Conservation (phyloP, 2,113 vertebrate species). For the Saguinus midas region DNA sequence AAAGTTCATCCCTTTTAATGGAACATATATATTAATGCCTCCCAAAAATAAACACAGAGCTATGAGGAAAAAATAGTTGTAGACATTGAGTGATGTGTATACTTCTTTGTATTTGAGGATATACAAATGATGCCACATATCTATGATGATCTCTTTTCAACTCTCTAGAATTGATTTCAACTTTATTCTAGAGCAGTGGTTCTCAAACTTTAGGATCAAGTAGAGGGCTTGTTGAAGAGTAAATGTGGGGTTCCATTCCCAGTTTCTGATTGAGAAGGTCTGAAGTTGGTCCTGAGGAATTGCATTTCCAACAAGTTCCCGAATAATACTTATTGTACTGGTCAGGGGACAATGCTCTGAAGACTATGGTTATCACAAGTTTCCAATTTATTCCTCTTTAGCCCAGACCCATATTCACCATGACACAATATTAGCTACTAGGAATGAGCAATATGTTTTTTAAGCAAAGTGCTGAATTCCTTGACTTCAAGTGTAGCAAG, state of each 20-base stretch:
- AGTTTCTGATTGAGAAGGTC: background rate
- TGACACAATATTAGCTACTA: background rate
- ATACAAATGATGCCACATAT: background rate
- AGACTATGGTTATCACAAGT: background rate
- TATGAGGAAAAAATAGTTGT: background rate
- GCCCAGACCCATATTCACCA: background rate
- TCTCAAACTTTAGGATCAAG: background rate
- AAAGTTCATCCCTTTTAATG: background rate
- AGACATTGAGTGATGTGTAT: background rate
- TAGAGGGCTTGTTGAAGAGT: background rate
- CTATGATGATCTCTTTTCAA: background rate
- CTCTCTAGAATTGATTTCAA: background rate
- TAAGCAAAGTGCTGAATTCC: background rate
- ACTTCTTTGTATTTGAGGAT: background rate
- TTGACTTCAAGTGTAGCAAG: background rate
- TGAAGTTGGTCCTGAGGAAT: background rate
- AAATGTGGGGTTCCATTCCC: background rate
- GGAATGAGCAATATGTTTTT: background rate
- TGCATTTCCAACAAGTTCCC: background rate
- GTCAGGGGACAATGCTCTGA: background rate
- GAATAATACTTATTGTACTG: background rate
- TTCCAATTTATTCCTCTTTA: constrained; percentile 8
- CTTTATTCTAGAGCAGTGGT: background rate
- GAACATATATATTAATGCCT: background rate
- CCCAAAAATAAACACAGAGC: background rate